Evolutionary conservation across 2,113 vertebrate genomes (phyloP).

Genomic region (Talpa occidentalis): DNA sequence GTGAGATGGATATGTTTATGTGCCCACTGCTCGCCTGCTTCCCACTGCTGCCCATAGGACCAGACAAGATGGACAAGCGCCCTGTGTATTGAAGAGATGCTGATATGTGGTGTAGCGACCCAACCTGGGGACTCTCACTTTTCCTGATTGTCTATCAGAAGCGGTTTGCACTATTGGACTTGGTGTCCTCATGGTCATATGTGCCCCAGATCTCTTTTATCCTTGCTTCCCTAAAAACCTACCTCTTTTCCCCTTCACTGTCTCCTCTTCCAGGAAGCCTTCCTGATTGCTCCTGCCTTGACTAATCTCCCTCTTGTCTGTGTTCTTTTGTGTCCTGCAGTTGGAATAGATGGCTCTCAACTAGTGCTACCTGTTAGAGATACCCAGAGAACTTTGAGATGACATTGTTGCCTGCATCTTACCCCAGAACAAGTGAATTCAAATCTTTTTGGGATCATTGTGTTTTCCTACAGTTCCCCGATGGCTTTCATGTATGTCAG

Average conservation of each 20-base stretch:
- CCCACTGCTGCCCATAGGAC: background rate
- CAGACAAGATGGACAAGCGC: background rate
- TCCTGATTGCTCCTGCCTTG: background rate
- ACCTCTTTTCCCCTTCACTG: background rate
- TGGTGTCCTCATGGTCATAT: background rate
- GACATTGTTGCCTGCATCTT: background rate
- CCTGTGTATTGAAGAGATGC: background rate
- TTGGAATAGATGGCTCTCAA: background rate
- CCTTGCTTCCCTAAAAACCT: background rate
- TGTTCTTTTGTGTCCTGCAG: background rate
- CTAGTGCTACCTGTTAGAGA: background rate
- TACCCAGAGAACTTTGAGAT: background rate
- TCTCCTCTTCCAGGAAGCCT: background rate
- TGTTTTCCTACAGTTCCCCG: background rate
- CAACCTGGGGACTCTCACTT: background rate
- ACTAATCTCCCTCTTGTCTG: background rate
- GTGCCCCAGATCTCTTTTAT: no score
- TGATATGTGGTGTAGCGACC: accelerated
- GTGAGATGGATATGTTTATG: conserved; percentile 63
- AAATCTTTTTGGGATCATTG: background rate
- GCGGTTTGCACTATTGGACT: background rate
- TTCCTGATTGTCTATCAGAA: background rate
- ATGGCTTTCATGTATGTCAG: background rate
- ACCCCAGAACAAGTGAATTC: background rate
- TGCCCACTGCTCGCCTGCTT: conserved; percentile 26